Evolutionary conservation across 64 coral and sea anemone genomes (phyloP), one percentile per base, ranked within the genome.

Genomic region (Montipora capricornis): DNA sequence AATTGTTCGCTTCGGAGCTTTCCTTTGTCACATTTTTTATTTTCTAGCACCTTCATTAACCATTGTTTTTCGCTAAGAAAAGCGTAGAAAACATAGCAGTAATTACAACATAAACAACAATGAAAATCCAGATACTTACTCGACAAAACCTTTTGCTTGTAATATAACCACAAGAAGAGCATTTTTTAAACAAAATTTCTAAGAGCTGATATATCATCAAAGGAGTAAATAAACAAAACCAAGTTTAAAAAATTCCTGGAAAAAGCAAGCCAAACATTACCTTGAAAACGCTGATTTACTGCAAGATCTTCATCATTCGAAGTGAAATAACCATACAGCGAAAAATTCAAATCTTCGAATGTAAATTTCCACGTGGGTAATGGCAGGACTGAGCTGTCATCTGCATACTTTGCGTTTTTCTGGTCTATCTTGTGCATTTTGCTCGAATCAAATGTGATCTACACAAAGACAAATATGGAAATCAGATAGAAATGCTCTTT

Each of bases 71-170:
- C 66, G 62, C 82, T 14, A 70, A 49, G 82, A 60, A 86, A 50
- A 86, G 66, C 46, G 16, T 49, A 86, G 47, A 5, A 57, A 6
- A 20, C 47, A 64, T 86, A 37, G 58, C 66, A 86, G 45, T 86
- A 86, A 86, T 86, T 86, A 86, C 82, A 86, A 86, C 82, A 86
- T 86, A 86, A 86, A 86, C 15, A 73, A 86, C 82, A 86, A 71
- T 5, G 10, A 55, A 55, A 55, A 7, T 55, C 6, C 5, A 10
- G 52, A 55, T 55, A 55, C 52, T 55, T 55, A 55, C 5, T 10
- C 5, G 10, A 5, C 5, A 55, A 55, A 55, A 55, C 52, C 52
- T 10, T 7, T 55, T 55, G 52, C 52, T 1, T 55, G 52, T 55
- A 55, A 55, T 55, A 5, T 55, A 55, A 55, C 52, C 10, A 10